phyloP scores from a whole-genome alignment of 1,140 invertebrate genomes.

The Bicyclus anynana region DNA sequence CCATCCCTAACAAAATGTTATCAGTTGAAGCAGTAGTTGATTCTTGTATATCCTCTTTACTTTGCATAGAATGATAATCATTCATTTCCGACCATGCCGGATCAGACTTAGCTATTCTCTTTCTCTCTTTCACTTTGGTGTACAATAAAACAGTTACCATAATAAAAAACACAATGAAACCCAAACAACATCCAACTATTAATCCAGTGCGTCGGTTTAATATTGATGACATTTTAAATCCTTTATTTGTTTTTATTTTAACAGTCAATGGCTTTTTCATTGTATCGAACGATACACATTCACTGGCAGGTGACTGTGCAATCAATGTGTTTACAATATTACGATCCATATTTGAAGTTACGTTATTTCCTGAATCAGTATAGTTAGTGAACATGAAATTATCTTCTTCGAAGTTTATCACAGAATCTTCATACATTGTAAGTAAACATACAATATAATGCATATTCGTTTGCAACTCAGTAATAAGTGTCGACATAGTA shows the following conservation, averaged over 20 bases:
- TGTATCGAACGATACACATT: slow-evolving; percentile 64
- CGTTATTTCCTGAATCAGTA: slow-evolving; percentile 41
- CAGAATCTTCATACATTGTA: slow-evolving; percentile 49
- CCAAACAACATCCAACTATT: slow-evolving; percentile 66
- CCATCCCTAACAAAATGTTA: slow-evolving; percentile 68
- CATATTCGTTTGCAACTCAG: slow-evolving; percentile 44
- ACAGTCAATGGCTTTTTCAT: slow-evolving; percentile 41
- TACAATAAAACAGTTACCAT: slow-evolving; percentile 69
- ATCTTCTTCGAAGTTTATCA: slow-evolving; percentile 39
- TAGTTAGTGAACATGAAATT: slow-evolving; percentile 33
- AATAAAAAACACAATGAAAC: slow-evolving; percentile 67
- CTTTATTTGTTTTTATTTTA: slow-evolving; percentile 51
- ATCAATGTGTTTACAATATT: slow-evolving; percentile 51
- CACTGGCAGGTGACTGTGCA: slow-evolving; percentile 56
- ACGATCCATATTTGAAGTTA: slow-evolving; percentile 47
- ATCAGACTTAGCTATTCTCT: slow-evolving; percentile 68
- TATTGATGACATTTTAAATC: slow-evolving; percentile 52
- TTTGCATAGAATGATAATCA: slow-evolving; percentile 69
- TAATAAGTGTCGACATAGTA: slow-evolving; percentile 53
- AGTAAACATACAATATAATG: slow-evolving; percentile 64
- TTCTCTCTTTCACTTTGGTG: slow-evolving; percentile 70
- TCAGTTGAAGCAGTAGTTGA: slow-evolving; percentile 67
- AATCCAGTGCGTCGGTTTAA: slow-evolving; percentile 64
- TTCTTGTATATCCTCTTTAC: slow-evolving; percentile 68
- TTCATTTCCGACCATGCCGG: slow-evolving; percentile 71